Evolutionary conservation across 64 coral and sea anemone species (phyloP).

Genomic region (Platygyra sinensis): DNA sequence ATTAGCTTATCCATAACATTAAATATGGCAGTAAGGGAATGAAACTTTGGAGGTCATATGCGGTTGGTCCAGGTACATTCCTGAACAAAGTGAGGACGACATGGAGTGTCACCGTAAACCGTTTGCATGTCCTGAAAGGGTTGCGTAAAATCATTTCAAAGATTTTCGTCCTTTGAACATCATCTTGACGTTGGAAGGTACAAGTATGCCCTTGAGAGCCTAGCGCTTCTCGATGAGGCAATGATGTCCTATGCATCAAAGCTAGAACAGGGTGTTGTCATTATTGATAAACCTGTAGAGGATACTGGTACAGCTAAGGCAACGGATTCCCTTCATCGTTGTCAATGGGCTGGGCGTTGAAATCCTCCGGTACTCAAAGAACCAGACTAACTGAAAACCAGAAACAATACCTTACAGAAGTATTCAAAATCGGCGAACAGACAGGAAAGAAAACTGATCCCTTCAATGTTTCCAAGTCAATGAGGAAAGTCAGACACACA

Average conservation of each 20-base stretch:
- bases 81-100: too few relatives aligned
- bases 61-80: too few relatives aligned
- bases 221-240: conserved; percentile 39
- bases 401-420: conserved; percentile 23
- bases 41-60: too few relatives aligned
- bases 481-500: conserved; percentile 22
- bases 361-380: not conserved
- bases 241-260: conserved; percentile 31
- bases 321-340: not conserved
- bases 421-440: conserved; percentile 28
- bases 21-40: too few relatives aligned
- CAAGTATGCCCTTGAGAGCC: conserved; percentile 25
- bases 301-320: not conserved
- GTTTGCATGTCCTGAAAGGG: conserved; percentile 60
- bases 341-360: conserved; percentile 24
- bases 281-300: not conserved
- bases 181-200: conserved; percentile 62
- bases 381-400: not conserved
- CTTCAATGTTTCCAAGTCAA: too few relatives aligned
- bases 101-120: conserved; percentile 6
- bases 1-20: too few relatives aligned
- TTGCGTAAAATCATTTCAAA: conserved; percentile 59
- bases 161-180: conserved; percentile 47
- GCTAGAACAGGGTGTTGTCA: conserved; percentile 37
- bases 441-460: conserved; percentile 38